Percentiles rank a stretch among this genome's conserved stretches.
phyloP scores from a whole-genome alignment of 30 jellyfish, hydroid and myxozoan species.

The Catostylus mosaicus region DNA sequence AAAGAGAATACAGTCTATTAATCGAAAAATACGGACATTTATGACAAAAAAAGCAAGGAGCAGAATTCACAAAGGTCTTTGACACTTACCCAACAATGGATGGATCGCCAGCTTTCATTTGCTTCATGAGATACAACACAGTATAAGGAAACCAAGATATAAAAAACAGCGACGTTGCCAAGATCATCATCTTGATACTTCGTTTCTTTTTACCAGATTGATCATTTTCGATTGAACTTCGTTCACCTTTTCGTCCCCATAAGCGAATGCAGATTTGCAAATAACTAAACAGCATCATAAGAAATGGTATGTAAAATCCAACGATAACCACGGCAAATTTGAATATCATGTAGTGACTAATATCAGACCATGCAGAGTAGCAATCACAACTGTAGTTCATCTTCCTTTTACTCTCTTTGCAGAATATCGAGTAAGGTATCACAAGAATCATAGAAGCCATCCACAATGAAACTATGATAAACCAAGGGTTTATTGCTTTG shows the following conservation, averaged over 20 bases:
- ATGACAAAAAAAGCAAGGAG: too few relatives aligned
- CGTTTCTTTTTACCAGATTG: too few relatives aligned
- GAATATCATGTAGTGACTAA: neutral
- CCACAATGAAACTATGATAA: neutral
- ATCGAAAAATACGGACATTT: too few relatives aligned
- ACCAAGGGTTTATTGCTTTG: too few relatives aligned
- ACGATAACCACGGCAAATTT: neutral
- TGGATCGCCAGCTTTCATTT: neutral
- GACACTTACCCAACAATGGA: slow-evolving; percentile 23
- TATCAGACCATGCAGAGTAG: neutral
- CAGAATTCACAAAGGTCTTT: too few relatives aligned
- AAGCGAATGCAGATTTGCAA: too few relatives aligned
- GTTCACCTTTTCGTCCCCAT: too few relatives aligned
- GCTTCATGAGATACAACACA: slow-evolving; percentile 17
- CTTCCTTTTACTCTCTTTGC: neutral
- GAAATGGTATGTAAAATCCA: slow-evolving; percentile 1
- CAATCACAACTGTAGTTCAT: neutral
- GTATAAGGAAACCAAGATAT: slow-evolving; percentile 43
- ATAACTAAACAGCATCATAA: neutral
- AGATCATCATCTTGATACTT: too few relatives aligned
- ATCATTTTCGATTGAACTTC: too few relatives aligned
- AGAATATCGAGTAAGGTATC: neutral
- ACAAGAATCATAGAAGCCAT: neutral
- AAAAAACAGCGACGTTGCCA: too few relatives aligned
- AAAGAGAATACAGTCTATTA: too few relatives aligned